Evolutionary conservation across 2,888 invertebrate species (phyloP).

Genomic region (Stenichneumon culpator): DNA sequence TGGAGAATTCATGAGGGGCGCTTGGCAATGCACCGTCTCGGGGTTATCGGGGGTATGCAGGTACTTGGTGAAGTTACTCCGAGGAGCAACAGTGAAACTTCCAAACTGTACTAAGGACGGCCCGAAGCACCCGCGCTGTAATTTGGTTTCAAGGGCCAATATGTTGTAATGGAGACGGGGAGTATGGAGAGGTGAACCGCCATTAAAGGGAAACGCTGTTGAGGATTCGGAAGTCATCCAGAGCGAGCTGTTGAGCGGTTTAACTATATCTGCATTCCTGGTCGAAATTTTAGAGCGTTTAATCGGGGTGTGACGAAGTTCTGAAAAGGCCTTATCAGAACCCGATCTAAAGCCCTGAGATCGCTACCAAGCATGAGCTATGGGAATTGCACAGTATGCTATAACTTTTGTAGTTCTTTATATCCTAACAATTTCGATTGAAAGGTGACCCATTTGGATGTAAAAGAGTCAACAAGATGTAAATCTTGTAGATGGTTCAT

Average conservation of each 20-base stretch:
- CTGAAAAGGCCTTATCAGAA: background rate
- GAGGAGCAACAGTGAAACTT: background rate
- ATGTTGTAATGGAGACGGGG: background rate
- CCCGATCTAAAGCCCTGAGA: background rate
- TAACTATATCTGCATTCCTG: too few species aligned
- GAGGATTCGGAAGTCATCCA: background rate
- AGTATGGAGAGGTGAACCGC: background rate
- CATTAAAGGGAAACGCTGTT: background rate
- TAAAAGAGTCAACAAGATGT: too few species aligned
- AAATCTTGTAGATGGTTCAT: background rate
- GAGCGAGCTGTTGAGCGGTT: background rate
- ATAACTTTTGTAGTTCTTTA: too few species aligned
- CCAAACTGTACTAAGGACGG: background rate
- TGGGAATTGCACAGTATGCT: too few species aligned
- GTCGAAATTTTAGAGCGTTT: background rate
- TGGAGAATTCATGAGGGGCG: background rate
- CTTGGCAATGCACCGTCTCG: background rate
- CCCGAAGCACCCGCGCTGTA: background rate
- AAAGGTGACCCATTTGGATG: too few species aligned
- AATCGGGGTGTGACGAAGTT: background rate
- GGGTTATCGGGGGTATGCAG: background rate
- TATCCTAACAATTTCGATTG: too few species aligned
- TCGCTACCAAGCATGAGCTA: too few species aligned
- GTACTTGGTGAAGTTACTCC: background rate
- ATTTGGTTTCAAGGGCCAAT: background rate